phyloP scores from a whole-genome alignment of 2,113 vertebrate genomes.

The Diadophis punctatus region DNA sequence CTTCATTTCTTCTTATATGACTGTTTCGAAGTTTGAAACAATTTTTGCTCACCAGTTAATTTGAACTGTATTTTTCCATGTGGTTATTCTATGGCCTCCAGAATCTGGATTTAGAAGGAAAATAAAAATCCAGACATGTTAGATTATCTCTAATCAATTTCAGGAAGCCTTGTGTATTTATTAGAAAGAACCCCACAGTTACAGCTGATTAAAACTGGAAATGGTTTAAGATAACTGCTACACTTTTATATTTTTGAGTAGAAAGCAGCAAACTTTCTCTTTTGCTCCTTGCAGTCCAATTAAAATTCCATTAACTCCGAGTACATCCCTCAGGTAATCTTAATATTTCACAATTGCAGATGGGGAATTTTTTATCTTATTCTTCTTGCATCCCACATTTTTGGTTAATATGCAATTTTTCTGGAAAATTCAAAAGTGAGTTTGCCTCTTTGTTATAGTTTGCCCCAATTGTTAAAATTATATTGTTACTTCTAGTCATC shows the following conservation, averaged over 20 bases:
- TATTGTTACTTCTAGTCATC: background rate
- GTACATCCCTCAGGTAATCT: background rate
- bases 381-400: background rate
- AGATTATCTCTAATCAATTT: background rate
- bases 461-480: background rate
- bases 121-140: background rate
- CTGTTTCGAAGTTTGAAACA: background rate
- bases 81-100: background rate
- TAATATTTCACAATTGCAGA: background rate
- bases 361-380: background rate
- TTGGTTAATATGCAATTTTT: background rate
- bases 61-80: background rate
- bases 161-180: background rate
- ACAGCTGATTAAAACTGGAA: background rate
- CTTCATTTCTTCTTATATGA: background rate
- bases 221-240: background rate
- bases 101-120: background rate
- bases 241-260: background rate
- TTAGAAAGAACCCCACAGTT: background rate
- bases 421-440: background rate
- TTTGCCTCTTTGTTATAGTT: background rate
- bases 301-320: background rate
- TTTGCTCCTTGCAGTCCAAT: background rate
- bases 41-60: background rate
- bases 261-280: background rate